Base-by-base conservation (phyloP, 2,888 invertebrate species). In the Drosophila borborema region DNA sequence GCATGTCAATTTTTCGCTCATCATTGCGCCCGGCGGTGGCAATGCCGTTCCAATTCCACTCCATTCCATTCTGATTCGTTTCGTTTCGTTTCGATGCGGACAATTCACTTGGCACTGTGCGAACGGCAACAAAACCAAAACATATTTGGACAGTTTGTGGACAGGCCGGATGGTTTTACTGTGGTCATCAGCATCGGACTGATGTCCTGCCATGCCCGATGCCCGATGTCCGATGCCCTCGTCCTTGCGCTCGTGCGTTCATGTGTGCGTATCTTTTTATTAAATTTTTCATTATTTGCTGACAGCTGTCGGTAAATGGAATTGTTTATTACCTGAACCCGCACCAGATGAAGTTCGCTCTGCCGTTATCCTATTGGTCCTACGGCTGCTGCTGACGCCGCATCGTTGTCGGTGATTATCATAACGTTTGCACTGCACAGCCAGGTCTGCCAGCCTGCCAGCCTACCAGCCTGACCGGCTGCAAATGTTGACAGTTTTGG, bases 281-380 rank as follows among this genome's bases (percentile, higher is more conserved):
- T 86, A 84, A 86, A 89, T 89, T 86, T 86, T 89, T 90, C 90
- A 86, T 81, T 87, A 89, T 86, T 90, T 88, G 86, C 82, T 87
- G 86, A 86, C 86, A 86, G 90, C 88, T 90, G 91, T 89, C 91
- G 86, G 90, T 86, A 90, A 86, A 86, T 86, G 86, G 91, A 90
- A 86, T 86, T 86, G 86, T 86, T 86, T 89, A 86, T 86, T 86
- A 86, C 90, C 90, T 89, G 87, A 55, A 40, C 41, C 46, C 18
- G 18, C 43, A 36, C 46, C 68, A 46, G 40, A 23, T 41, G 38
- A 67, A 51, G 51, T 61, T 60, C 9, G 4, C n/a, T 40, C n/a
- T 61, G 12, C 28, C 31, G 36, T 28, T 51, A 10, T 53, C 45
- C 58, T 23, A 16, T 34, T n/a, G 51, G 36, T 23, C 43, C 56